phyloP scores from a whole-genome alignment of 2,888 invertebrate species.

The Prosapia bicincta region DNA sequence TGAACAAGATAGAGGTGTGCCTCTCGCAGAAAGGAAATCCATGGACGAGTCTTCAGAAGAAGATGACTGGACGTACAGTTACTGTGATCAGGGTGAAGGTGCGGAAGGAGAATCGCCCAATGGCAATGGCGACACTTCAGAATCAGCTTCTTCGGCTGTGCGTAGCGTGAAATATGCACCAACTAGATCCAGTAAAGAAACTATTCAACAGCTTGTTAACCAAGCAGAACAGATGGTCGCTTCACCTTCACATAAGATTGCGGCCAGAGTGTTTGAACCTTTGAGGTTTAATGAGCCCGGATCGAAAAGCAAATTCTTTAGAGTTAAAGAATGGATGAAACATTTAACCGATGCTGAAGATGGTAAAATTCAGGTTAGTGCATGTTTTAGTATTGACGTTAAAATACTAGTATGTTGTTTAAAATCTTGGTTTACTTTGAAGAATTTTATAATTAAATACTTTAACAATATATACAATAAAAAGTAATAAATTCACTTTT shows the following conservation, averaged over 20 bases:
- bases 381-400: too few species aligned
- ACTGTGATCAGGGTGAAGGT: background rate
- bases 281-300: slow-evolving; percentile 51
- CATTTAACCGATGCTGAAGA: background rate
- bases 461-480: too few species aligned
- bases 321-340: slow-evolving; percentile 36
- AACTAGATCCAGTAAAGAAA: slow-evolving; percentile 47
- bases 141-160: slow-evolving; percentile 6
- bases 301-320: slow-evolving; percentile 25
- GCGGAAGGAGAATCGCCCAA: slow-evolving; percentile 34
- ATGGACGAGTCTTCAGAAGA: slow-evolving; percentile 53
- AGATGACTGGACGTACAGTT: slow-evolving; percentile 65
- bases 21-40: slow-evolving; percentile 43
- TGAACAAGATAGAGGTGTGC: slow-evolving; percentile 54
- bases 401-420: too few species aligned
- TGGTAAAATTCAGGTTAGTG: slow-evolving; percentile 7
- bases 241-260: slow-evolving; percentile 18
- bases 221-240: slow-evolving; percentile 75
- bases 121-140: slow-evolving; percentile 35
- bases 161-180: slow-evolving; percentile 33
- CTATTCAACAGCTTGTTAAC: slow-evolving; percentile 71
- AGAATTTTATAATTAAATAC: too few species aligned
- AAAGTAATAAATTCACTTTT: too few species aligned
- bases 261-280: slow-evolving; percentile 52
- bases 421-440: too few species aligned